These are phyloP conservation scores for Drosophila kohkoa DNA, from an alignment of 1,140 invertebrate genomes.

Conservation along the genomic window DNA sequence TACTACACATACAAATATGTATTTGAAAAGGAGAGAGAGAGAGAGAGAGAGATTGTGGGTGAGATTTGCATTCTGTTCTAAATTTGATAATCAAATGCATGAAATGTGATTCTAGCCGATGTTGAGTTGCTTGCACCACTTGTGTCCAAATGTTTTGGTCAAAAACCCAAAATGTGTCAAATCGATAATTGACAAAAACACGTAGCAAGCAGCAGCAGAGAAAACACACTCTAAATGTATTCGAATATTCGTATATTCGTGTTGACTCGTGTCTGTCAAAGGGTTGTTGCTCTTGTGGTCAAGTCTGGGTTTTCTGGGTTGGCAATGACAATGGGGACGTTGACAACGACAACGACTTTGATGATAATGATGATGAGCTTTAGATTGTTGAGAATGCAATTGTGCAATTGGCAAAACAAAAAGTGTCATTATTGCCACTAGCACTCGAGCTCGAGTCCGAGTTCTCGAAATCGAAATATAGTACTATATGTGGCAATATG, in stretches of 20 bases:
- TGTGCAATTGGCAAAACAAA: slow-evolving; percentile 46
- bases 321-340: slow-evolving; percentile 2
- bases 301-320: background rate
- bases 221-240: background rate
- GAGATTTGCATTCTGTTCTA: slow-evolving; percentile 30
- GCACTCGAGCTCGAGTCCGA: slow-evolving; percentile 32
- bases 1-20: background rate
- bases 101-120: slow-evolving; percentile 27
- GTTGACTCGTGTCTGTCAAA: slow-evolving; percentile 16
- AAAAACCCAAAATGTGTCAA: slow-evolving; percentile 72
- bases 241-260: background rate
- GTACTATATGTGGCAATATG: slow-evolving; percentile 37
- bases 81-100: slow-evolving; percentile 49
- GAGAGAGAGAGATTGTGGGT: slow-evolving; percentile 4
- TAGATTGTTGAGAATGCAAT: slow-evolving; percentile 4
- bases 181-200: slow-evolving; percentile 77
- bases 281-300: slow-evolving; percentile 18
- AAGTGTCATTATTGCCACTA: slow-evolving; percentile 56
- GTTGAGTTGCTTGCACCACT: slow-evolving; percentile 2
- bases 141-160: slow-evolving; percentile 70
- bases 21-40: too few species aligned
- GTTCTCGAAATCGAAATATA: slow-evolving; percentile 17
- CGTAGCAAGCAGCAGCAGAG: slow-evolving; percentile 2
- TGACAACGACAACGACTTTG: slow-evolving; percentile 5
- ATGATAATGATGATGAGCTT: slow-evolving; percentile 17